Evolutionary conservation across 2,888 invertebrate species (phyloP).

Genomic region (Pristionchus entomophagus): DNA sequence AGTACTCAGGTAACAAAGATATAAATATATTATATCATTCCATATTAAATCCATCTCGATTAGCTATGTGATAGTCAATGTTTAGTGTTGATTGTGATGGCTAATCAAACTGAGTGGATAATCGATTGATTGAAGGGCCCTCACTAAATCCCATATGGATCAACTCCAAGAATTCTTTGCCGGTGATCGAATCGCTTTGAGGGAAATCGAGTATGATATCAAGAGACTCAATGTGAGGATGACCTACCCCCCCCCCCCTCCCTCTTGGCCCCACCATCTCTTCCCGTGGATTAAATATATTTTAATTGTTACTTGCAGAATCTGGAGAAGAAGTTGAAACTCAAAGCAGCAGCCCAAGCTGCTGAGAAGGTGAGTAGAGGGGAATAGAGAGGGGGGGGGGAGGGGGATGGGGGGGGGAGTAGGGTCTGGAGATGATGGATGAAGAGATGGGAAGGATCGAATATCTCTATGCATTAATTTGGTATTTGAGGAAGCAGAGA

Average conservation of each 20-base stretch:
- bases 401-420: too few relatives aligned
- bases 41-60: neutral
- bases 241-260: neutral
- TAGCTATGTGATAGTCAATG: too few relatives aligned
- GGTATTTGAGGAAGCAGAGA: neutral
- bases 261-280: too few relatives aligned
- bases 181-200: neutral
- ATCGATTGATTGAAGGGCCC: neutral
- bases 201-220: slow-evolving; percentile 25
- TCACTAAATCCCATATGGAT: slow-evolving; percentile 37
- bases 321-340: slow-evolving; percentile 23
- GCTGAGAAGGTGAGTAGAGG: neutral
- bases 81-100: too few relatives aligned
- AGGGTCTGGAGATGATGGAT: too few relatives aligned
- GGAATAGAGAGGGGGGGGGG: neutral
- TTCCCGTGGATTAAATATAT: neutral
- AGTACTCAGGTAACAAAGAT: neutral
- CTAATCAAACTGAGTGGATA: too few relatives aligned
- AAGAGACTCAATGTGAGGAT: slow-evolving; percentile 7
- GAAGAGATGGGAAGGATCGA: neutral
- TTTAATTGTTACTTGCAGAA: neutral
- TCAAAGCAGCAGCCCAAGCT: neutral
- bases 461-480: neutral
- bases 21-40: neutral
- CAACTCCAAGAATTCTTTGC: slow-evolving; percentile 29